These are phyloP conservation scores for Dromiciops gliroides DNA, from an alignment of 2,113 vertebrate species.

Conservation along the genomic window DNA sequence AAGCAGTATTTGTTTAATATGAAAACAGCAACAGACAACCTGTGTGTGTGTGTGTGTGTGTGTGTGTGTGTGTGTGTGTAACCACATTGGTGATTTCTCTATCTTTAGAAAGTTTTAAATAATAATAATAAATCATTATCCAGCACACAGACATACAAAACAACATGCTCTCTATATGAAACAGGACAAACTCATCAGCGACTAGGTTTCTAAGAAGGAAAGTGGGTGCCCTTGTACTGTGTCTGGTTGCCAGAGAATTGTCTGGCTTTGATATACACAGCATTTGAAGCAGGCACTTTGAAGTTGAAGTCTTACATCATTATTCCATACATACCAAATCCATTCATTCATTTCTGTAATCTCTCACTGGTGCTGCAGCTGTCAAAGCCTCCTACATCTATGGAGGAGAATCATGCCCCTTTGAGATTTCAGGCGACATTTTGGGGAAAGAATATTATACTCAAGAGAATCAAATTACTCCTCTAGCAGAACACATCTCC, in stretches of 20 bases:
- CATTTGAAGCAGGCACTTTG: conserved; percentile 1
- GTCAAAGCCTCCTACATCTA: conserved; percentile 11
- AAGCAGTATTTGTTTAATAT: conserved; percentile 36
- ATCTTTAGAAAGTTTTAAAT: background rate
- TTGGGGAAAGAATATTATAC: background rate
- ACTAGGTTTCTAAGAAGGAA: background rate
- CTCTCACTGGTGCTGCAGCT: background rate
- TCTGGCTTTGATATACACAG: conserved; percentile 24
- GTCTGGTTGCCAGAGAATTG: conserved; percentile 23
- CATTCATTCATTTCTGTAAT: conserved; percentile 46
- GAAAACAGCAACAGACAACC: background rate
- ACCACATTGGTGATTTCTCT: background rate
- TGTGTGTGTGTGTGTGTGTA: background rate
- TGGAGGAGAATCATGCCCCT: conserved; percentile 32
- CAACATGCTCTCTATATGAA: conserved; percentile 32
- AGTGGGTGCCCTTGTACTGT: background rate
- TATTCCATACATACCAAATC: conserved; percentile 16
- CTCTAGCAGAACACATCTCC: conserved; percentile 47
- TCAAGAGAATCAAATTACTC: conserved; percentile 51
- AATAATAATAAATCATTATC: background rate
- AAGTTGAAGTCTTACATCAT: conserved; percentile 6
- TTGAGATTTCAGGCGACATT: background rate
- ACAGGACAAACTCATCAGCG: background rate
- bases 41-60: too few relatives aligned
- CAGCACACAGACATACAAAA: background rate